Percentiles rank a stretch among this genome's conserved stretches.
phyloP scores from a whole-genome alignment of 2,113 vertebrate species.

The Forbesichthys agassizii region DNA sequence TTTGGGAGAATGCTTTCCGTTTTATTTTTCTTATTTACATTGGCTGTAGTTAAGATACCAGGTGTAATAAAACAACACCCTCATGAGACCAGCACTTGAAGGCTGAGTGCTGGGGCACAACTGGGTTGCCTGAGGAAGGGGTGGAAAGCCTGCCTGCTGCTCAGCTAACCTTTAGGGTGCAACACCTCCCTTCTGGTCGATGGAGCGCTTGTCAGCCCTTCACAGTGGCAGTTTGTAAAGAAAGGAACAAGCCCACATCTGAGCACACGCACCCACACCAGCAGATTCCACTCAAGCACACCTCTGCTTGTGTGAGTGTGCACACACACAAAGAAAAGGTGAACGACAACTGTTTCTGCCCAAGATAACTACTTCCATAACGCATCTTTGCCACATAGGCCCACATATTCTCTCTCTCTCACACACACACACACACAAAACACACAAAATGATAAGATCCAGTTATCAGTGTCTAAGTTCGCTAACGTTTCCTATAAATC shows the following conservation, averaged over 20 bases:
- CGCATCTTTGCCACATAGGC: too few relatives aligned
- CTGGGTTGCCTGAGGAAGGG: slow-evolving; percentile 59
- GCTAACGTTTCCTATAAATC: slow-evolving; percentile 16
- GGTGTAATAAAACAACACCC: too few relatives aligned
- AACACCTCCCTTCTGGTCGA: slow-evolving; percentile 48
- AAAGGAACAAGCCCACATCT: slow-evolving; percentile 49
- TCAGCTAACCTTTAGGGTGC: slow-evolving; percentile 66
- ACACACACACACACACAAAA: neutral
- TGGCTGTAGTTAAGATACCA: too few relatives aligned
- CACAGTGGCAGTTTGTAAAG: slow-evolving; percentile 42
- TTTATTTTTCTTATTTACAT: too few relatives aligned
- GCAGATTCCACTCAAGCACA: slow-evolving; percentile 55
- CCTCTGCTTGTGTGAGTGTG: too few relatives aligned
- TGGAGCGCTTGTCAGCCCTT: slow-evolving; percentile 33
- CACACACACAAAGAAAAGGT: too few relatives aligned
- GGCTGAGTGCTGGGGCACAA: slow-evolving; percentile 10
- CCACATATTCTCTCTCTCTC: too few relatives aligned
- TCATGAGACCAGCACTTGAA: too few relatives aligned
- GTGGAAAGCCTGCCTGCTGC: slow-evolving; percentile 61
- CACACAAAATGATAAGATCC: slow-evolving; percentile 7
- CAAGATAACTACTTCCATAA: too few relatives aligned
- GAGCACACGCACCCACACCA: slow-evolving; percentile 36
- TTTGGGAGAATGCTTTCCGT: too few relatives aligned
- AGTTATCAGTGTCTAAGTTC: slow-evolving; percentile 45
- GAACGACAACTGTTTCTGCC: too few relatives aligned